These are phyloP conservation scores for Holocentrus rufus DNA, from an alignment of 2,797 vertebrate genomes.

Conservation along the genomic window DNA sequence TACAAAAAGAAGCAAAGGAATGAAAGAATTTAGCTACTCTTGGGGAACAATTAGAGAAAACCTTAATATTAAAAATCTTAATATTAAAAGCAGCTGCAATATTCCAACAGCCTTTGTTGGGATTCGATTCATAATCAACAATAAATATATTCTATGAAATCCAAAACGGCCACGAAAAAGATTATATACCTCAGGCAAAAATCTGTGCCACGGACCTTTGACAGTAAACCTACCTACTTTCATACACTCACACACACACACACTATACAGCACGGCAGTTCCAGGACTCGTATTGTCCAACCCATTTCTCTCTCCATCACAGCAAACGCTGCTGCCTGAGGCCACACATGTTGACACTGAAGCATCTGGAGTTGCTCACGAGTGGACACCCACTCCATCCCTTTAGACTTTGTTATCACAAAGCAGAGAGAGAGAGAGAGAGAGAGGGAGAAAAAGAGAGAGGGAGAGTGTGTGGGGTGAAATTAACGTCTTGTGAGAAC, in stretches of 20 bases:
- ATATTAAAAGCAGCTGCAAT: too few relatives aligned
- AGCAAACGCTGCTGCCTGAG: constrained; percentile 49
- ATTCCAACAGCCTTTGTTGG: too few relatives aligned
- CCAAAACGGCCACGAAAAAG: too few relatives aligned
- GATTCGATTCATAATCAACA: too few relatives aligned
- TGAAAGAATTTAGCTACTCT: too few relatives aligned
- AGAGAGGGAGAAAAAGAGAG: constrained; percentile 6
- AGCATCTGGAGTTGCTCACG: constrained; percentile 67
- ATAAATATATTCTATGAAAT: too few relatives aligned
- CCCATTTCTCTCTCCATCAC: constrained; percentile 60
- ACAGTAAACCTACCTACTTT: constrained; percentile 1
- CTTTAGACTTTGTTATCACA: constrained; percentile 60
- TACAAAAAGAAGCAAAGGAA: too few relatives aligned
- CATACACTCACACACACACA: neutral
- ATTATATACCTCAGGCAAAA: neutral
- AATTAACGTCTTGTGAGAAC: constrained; percentile 67
- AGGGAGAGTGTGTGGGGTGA: constrained; percentile 53
- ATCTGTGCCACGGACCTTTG: neutral
- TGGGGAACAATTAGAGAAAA: too few relatives aligned
- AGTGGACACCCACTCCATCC: constrained; percentile 65
- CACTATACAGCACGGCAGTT: constrained; percentile 36
- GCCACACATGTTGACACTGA: constrained; percentile 62
- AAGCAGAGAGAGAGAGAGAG: constrained; percentile 47
- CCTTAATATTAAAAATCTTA: too few relatives aligned
- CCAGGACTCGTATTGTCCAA: constrained; percentile 49